Evolutionary conservation across 1,140 invertebrate species (phyloP).

Genomic region (Drosophila lini): DNA sequence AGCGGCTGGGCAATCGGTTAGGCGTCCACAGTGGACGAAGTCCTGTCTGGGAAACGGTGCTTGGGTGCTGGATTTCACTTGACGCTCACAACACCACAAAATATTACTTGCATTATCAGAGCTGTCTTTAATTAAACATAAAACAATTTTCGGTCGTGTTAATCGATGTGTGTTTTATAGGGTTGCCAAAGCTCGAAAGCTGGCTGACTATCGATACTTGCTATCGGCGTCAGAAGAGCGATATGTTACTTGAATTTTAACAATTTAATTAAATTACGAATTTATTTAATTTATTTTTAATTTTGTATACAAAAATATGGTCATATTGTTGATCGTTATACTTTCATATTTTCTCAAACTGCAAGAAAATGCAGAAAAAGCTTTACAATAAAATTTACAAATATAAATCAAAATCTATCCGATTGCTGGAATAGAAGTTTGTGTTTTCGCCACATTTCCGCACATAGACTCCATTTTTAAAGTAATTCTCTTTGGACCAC

Average conservation of each 20-base stretch:
- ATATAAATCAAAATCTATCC: conserved; percentile 97
- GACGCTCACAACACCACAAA: conserved; percentile 22
- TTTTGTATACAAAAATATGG: background rate
- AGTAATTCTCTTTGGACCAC: conserved; percentile 94
- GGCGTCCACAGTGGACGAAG: background rate
- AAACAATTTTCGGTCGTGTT: conserved; percentile 39
- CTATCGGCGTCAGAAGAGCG: background rate
- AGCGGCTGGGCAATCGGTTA: background rate
- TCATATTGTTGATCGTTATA: background rate
- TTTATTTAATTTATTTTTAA: background rate
- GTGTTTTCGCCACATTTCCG: conserved; percentile 89
- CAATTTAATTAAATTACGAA: background rate
- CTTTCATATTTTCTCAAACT: background rate
- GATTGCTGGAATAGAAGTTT: conserved; percentile 93
- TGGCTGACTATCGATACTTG: conserved; percentile 4
- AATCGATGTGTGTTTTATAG: conserved; percentile 18
- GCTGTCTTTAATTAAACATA: conserved; percentile 43
- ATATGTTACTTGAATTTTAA: background rate
- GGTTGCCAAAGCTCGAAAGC: conserved; percentile 23
- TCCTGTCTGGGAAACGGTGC: background rate
- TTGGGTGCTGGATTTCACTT: conserved; percentile 4
- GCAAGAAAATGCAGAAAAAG: background rate
- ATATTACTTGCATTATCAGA: conserved; percentile 8
- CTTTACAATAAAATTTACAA: conserved; percentile 83
- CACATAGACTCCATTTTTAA: conserved; percentile 93